Evolutionary conservation across 2,888 invertebrate species (phyloP), one percentile per base, ranked within the genome.

Genomic region (Cantharis flavilabris): DNA sequence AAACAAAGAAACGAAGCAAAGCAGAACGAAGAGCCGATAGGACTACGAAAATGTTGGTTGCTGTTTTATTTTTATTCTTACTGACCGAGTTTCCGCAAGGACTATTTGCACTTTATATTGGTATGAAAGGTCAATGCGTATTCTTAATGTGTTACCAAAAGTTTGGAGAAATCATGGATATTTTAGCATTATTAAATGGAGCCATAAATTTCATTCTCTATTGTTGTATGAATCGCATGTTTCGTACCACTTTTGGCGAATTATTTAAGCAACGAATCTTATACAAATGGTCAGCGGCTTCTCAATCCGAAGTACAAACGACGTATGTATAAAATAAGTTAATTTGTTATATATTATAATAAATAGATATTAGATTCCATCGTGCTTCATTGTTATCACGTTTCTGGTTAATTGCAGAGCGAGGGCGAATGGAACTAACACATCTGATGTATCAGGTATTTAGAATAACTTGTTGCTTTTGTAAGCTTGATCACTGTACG

Each of bases 181-280:
- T 97, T 78, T 88, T 97, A 85, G 97, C 98, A 0, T 91, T 98
- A 76, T 89, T 97, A 83, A 98, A 98, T 88, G 96, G 97, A 9
- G 95, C 97, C 0, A 95, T 98, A 76, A 98, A 97, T 88, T 98
- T 98, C 86, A 94, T 98, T 73, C 90, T 98, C 65, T 98, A 98
- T 87, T 98, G 97, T 85, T 92, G 95, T 72, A 98, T 98, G 98
- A 97, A 97, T 79, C 92, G 95, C 80, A 97, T 97, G 90, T 98
- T 98, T 88, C 91, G 98, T 14, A 92, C 92, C 82, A 95, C 95
- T 1, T 96, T 95, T 86, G 90, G 92, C 11, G 91, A 93, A 84
- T 88, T 96, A 83, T 93, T 96, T 77, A 80, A 80, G 76, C 92
- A 92, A n/a, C 91, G 90, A 76, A 91, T 92, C 30, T 87, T 93